A percentile compares a stretch with the other conserved stretches of the same genome.
Evolutionary conservation across 37 sponge, comb jelly and placozoan genomes (phyloP).

Genomic region (Chondrilla cf. caribensis): DNA sequence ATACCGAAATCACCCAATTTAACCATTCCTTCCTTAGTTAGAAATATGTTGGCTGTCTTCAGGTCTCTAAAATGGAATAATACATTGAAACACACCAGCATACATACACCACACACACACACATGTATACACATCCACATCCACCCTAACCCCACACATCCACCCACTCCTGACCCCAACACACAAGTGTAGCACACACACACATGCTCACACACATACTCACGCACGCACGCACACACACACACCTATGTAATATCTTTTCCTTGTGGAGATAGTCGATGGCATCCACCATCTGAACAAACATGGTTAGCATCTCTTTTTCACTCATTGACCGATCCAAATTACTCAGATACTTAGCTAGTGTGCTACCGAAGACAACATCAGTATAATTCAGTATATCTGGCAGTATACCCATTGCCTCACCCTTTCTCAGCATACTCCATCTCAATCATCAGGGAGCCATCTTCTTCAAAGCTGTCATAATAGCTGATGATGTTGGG

Average conservation of each 20-base stretch:
- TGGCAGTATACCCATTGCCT: constrained; percentile 7
- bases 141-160: too few relatives aligned
- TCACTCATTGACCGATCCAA: constrained; percentile 66
- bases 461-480: constrained; percentile 97
- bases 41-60: constrained; percentile 97
- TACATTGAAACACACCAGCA: background rate
- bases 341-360: constrained; percentile 83
- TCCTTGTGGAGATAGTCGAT: constrained; percentile 82
- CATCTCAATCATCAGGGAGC: constrained; percentile 98
- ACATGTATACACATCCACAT: constrained; percentile 65
- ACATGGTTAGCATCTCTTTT: constrained; percentile 76
- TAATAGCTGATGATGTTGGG: constrained; percentile 97
- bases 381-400: background rate
- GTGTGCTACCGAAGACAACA: constrained; percentile 49
- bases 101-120: constrained; percentile 21
- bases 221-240: constrained; percentile 16
- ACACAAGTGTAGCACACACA: background rate
- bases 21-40: constrained; percentile 83
- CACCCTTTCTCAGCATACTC: constrained; percentile 99
- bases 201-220: constrained; percentile 10
- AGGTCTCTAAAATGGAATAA: constrained; percentile 65
- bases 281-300: constrained; percentile 92
- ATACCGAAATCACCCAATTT: constrained; percentile 99
- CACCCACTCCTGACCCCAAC: background rate
- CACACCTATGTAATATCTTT: constrained; percentile 91